Conservation (phyloP, 2,888 invertebrate genomes). For the Dryocosmus kuriphilus region DNA sequence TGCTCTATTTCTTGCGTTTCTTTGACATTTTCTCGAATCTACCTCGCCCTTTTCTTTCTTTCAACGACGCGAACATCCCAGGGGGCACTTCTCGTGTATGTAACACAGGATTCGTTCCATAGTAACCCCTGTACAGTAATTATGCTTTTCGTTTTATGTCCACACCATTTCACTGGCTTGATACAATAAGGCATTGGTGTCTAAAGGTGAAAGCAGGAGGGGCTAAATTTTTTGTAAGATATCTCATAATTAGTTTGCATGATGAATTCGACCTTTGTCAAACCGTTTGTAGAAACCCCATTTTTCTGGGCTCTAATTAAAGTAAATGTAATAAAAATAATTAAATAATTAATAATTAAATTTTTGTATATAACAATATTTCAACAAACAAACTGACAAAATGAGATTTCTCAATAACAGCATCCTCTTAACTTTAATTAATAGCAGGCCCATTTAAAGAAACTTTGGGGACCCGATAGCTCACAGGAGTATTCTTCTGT, state of each 20-base stretch:
- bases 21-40: not conserved
- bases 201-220: conserved; percentile 57
- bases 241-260: conserved; percentile 64
- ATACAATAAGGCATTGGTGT: conserved; percentile 74
- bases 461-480: too few species aligned
- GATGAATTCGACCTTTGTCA: not conserved
- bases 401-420: too few species aligned
- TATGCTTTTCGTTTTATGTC: conserved; percentile 75
- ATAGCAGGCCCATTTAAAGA: too few species aligned
- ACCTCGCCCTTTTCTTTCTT: conserved; percentile 44
- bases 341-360: too few species aligned
- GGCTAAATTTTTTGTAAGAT: conserved; percentile 64
- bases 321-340: too few species aligned
- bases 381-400: too few species aligned
- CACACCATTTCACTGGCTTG: conserved; percentile 74
- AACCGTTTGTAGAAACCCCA: not conserved
- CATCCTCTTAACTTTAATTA: too few species aligned
- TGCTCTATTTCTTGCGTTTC: conserved; percentile 66
- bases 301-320: too few species aligned
- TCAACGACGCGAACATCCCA: conserved; percentile 62
- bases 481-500: too few species aligned
- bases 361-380: too few species aligned
- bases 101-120: conserved; percentile 70
- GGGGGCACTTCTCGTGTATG: conserved; percentile 74
- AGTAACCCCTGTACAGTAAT: conserved; percentile 76